Evolutionary conservation across 1,140 invertebrate genomes (phyloP), one percentile per base, ranked within the genome.

Genomic region (Venustaconcha ellipsiformis): DNA sequence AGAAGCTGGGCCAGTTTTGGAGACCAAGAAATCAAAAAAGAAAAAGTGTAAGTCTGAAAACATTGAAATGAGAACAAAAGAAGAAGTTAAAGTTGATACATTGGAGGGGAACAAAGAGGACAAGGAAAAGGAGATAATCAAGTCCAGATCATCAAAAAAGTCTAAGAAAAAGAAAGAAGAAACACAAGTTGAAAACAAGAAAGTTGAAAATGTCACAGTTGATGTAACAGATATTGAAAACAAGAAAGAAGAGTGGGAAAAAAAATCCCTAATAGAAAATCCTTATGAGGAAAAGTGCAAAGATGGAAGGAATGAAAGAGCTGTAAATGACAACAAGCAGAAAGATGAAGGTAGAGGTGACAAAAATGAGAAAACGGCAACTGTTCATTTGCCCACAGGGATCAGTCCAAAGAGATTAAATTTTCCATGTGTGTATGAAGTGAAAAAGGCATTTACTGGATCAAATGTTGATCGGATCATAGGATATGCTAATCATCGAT

Each of bases 21-120:
- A 74, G 57, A 74, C 74, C 20, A 74, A 80, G 60, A 80, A 74
- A 75, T 71, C 74, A 64, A 72, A 79, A 57, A 65, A 60, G 18
- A 78, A 78, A 23, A 17, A 68, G 48, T 57, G 73, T 8, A 30
- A 70, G 18, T 26, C 15, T 26, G 58, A 68, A 65, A 66, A 48
- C 64, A 64, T 14, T 23, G 23, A 58, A 68, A 13, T 67, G 18
- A 48, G 37, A 37, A 55, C 60, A 55, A 30, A 60, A 18, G 57
- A 67, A 72, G 37, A 60, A 30, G 57, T 30, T 15, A 20, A 65
- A 14, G 23, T 57, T 48, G 11, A 15, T 57, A 55, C 11, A 64
- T 72, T 23, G 65, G 57, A 70, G 67, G 55, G n/a, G 59, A 30
- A 69, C 14, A 70, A 73, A 59, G 57, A 76, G 26, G 56, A 63